A percentile compares a stretch with the other conserved stretches of the same genome.
Conservation (phyloP, 2,797 vertebrate genomes). For the Sebastiscus albofasciatus region DNA sequence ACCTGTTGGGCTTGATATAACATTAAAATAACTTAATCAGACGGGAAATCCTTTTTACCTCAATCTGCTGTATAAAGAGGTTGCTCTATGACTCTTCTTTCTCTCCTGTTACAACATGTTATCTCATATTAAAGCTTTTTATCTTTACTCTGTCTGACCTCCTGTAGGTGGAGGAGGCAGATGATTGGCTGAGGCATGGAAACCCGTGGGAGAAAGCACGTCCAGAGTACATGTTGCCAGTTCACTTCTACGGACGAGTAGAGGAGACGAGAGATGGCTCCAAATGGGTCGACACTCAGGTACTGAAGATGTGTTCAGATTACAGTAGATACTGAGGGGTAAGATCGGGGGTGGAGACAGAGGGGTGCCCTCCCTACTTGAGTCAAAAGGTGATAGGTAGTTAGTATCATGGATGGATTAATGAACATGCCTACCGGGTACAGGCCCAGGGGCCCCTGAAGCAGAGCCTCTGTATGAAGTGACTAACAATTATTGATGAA, state of each 20-base stretch:
- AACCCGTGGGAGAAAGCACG: slow-evolving; percentile 99
- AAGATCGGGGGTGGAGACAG: not conserved
- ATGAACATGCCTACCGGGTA: no score
- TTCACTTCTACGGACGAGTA: slow-evolving; percentile 95
- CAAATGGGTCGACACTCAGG: slow-evolving; percentile 96
- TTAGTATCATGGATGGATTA: no score
- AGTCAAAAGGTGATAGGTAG: no score
- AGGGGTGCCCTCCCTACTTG: no score
- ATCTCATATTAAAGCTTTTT: not conserved
- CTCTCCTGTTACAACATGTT: not conserved
- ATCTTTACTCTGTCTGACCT: not conserved
- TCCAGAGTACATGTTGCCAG: slow-evolving; percentile 95
- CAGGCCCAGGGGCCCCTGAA: not conserved
- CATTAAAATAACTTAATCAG: not conserved
- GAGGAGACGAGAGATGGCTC: slow-evolving; percentile 81
- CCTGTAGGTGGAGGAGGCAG: slow-evolving; percentile 92
- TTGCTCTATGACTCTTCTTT: not conserved
- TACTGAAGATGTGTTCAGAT: slow-evolving; percentile 51
- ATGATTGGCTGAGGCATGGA: slow-evolving; percentile 95
- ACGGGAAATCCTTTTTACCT: not conserved
- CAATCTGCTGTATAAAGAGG: not conserved
- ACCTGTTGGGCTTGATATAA: not conserved
- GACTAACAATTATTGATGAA: not conserved
- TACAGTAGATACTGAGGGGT: not conserved
- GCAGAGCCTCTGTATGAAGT: not conserved